A percentile compares a stretch with the other conserved stretches of the same genome.
phyloP scores from a whole-genome alignment of 2,888 invertebrate species.

The Nowickia ferox region DNA sequence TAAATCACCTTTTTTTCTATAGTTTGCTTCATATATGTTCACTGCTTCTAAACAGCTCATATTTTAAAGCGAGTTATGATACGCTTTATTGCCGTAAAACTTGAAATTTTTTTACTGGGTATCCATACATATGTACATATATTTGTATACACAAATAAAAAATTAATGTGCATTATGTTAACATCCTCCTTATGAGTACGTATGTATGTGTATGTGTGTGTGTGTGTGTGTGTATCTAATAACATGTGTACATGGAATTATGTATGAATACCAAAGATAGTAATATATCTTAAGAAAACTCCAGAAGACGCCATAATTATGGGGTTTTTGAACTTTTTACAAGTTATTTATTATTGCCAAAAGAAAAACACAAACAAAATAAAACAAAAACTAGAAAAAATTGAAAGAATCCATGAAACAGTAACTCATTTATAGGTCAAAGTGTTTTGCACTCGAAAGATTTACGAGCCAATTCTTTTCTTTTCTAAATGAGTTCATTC shows the following conservation, averaged over 20 bases:
- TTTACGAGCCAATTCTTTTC: constrained; percentile 31
- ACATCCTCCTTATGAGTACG: not conserved
- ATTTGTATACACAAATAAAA: not conserved
- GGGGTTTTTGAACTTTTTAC: constrained; percentile 63
- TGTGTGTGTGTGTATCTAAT: not conserved
- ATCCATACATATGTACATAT: not conserved
- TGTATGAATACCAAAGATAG: constrained; percentile 18
- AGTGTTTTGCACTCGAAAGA: constrained; percentile 49
- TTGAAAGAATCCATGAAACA: constrained; percentile 7
- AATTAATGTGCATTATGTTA: not conserved
- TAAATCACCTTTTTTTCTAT: too few species aligned
- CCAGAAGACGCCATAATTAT: constrained; percentile 2
- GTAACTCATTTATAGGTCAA: constrained; percentile 66
- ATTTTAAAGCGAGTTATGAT: too few species aligned
- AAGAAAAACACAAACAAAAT: constrained; percentile 24
- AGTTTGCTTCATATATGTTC: too few species aligned
- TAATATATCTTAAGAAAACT: constrained; percentile 21
- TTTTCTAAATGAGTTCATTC: constrained; percentile 39
- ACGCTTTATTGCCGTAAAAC: too few species aligned
- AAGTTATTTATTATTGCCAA: constrained; percentile 45
- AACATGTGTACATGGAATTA: not conserved
- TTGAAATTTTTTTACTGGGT: too few species aligned
- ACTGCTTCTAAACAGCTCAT: too few species aligned
- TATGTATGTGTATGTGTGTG: not conserved
- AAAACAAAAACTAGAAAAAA: constrained; percentile 2